Conservation (phyloP, 2,797 vertebrate species). For the Ctenopoma multispine region DNA sequence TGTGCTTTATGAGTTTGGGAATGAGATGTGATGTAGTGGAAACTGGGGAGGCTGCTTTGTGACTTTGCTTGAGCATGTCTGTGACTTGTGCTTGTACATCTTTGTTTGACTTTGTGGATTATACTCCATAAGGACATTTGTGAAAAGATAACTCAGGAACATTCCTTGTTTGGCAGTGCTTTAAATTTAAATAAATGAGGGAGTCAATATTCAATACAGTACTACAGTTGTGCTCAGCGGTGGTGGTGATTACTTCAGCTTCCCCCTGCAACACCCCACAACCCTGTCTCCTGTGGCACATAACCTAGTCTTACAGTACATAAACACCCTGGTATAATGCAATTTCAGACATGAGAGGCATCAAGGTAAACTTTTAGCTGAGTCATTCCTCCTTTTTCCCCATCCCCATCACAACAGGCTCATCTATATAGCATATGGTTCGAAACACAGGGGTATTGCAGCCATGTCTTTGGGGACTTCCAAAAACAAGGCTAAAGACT, state of each 20-base stretch:
- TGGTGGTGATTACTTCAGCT: slow-evolving; percentile 64
- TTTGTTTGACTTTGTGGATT: slow-evolving; percentile 37
- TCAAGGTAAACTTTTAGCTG: slow-evolving; percentile 36
- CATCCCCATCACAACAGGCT: slow-evolving; percentile 2
- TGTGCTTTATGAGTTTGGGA: slow-evolving; percentile 20
- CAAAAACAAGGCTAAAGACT: slow-evolving; percentile 28
- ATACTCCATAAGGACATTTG: slow-evolving; percentile 27
- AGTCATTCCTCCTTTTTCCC: slow-evolving; percentile 22
- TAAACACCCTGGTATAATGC: slow-evolving; percentile 52
- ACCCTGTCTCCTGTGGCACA: slow-evolving; percentile 34
- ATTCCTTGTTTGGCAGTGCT: slow-evolving; percentile 52
- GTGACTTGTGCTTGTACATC: slow-evolving; percentile 31
- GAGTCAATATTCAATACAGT: slow-evolving; percentile 64
- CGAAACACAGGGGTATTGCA: slow-evolving; percentile 19
- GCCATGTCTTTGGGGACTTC: slow-evolving; percentile 38
- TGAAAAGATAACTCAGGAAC: slow-evolving; percentile 36
- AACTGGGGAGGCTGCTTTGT: not conserved
- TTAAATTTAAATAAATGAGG: slow-evolving; percentile 74
- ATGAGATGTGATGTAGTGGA: not conserved
- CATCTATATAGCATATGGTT: slow-evolving; percentile 41
- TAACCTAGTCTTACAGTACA: slow-evolving; percentile 39
- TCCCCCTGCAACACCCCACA: slow-evolving; percentile 19
- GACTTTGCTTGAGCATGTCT: slow-evolving; percentile 26
- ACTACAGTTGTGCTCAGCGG: slow-evolving; percentile 46
- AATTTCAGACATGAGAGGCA: slow-evolving; percentile 34